phyloP scores from a whole-genome alignment of 2,888 invertebrate genomes.

The Cephus pulcher region DNA sequence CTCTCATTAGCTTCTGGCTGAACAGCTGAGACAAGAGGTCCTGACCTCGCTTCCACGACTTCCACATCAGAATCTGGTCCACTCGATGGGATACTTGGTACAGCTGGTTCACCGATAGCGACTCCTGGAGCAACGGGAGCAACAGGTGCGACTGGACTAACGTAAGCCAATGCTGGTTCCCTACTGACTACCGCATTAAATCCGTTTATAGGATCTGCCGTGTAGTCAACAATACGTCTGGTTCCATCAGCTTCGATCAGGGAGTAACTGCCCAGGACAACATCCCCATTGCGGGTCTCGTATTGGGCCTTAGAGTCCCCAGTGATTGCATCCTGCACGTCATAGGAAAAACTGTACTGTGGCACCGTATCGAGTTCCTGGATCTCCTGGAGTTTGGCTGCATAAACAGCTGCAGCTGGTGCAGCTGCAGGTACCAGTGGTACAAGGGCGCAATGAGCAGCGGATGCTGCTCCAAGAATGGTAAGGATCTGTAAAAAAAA shows the following conservation, averaged over 20 bases:
- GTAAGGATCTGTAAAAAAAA: conserved; percentile 51
- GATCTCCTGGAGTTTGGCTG: conserved; percentile 36
- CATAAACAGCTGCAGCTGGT: conserved; percentile 14
- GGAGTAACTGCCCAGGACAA: conserved; percentile 58
- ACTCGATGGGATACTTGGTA: conserved; percentile 44
- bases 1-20: neutral
- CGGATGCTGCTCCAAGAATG: conserved; percentile 59
- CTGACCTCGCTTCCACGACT: conserved; percentile 56
- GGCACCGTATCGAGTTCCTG: conserved; percentile 54
- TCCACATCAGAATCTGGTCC: conserved; percentile 63
- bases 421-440: conserved; percentile 37
- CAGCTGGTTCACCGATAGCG: conserved; percentile 31
- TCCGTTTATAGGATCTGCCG: conserved; percentile 55
- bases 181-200: conserved; percentile 64
- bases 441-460: conserved; percentile 67
- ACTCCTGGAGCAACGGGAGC: conserved; percentile 43
- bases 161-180: conserved; percentile 55
- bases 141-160: conserved; percentile 57
- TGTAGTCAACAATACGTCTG: conserved; percentile 57
- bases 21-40: conserved; percentile 31
- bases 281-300: conserved; percentile 55
- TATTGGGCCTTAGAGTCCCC: conserved; percentile 60
- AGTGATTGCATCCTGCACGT: conserved; percentile 55
- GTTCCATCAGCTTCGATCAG: conserved; percentile 59
- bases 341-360: conserved; percentile 57